Evolutionary conservation across 2,113 vertebrate species (phyloP).

Genomic region (Cavia aperea): DNA sequence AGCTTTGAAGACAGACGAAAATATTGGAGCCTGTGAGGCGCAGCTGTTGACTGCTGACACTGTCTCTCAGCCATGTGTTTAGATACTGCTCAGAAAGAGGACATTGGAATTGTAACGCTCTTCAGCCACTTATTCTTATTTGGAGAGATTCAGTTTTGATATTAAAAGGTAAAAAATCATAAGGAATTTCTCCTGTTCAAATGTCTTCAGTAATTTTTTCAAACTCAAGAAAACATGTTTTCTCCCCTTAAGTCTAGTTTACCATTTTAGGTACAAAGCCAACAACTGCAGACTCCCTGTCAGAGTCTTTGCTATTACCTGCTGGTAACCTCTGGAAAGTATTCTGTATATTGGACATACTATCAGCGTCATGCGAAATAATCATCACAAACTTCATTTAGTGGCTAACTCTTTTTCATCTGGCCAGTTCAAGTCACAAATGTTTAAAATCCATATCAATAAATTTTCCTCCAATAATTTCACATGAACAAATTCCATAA

Average conservation of each 20-base stretch:
- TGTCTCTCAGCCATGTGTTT: neutral
- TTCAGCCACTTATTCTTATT: neutral
- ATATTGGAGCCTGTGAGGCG: neutral
- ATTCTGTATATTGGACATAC: neutral
- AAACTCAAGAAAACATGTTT: neutral
- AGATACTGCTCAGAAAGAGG: neutral
- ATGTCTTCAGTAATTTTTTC: neutral
- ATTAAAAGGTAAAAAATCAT: neutral
- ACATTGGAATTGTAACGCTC: neutral
- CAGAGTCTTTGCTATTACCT: neutral
- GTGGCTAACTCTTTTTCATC: neutral
- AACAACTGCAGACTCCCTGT: neutral
- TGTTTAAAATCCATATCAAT: neutral
- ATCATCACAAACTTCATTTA: neutral
- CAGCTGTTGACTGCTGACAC: too few species aligned
- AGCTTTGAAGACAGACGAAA: slow-evolving; percentile 8
- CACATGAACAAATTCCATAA: slow-evolving; percentile 16
- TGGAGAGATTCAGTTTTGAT: neutral
- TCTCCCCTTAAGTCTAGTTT: neutral
- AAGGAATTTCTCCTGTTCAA: neutral
- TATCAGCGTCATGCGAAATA: slow-evolving; percentile 19
- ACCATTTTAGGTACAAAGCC: neutral
- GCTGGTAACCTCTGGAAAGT: neutral
- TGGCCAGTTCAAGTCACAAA: neutral
- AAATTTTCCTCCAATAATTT: slow-evolving; percentile 1